Base-by-base conservation (phyloP, 1,140 invertebrate genomes). In the Neodiprion pinetum region DNA sequence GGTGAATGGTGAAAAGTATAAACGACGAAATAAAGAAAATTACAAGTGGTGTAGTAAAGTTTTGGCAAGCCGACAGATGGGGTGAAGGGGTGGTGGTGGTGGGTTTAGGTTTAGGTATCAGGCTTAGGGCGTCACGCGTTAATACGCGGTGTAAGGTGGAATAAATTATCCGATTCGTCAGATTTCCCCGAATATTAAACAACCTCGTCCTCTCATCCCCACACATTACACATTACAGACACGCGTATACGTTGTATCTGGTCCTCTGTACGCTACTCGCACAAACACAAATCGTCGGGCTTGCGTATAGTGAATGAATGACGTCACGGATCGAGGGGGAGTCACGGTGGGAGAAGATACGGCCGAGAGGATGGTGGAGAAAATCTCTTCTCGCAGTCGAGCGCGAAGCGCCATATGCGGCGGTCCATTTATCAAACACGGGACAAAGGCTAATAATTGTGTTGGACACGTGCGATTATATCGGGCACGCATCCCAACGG, bases 371-470 rank as follows among this genome's bases (percentile, higher is more conserved):
- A 69, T 69, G 67, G 67, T 69, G 67, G 67, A 69, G 67, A 14
- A 69, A 69, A 74, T 68, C 21, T 79, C 79, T 79, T 74, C 80
- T 84, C 53, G 53, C 85, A 85, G 84, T 85, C 82, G 82, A 80
- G 83, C 83, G 85, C 84, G 81, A 85, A 80, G 83, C 85, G 84
- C 83, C 84, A 85, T 81, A 85, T 84, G 83, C 80, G 81, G 73
- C 83, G 82, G 82, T 81, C 76, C 81, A 85, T 86, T 84, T 79
- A 79, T 84, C 80, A 83, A 79, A 48, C 70, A 21, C 61, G 75
- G 77, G 74, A 81, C 80, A 80, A 80, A 80, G 79, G 76, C 79
- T 76, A 77, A 82, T 84, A 83, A 85, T 84, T 81, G 80, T 77
- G 78, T 77, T 75, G 81, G 81, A 84, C 82, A 84, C 83, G 82